Base-by-base conservation (phyloP, 2,888 invertebrate species). In the Ichneumon xanthorius region DNA sequence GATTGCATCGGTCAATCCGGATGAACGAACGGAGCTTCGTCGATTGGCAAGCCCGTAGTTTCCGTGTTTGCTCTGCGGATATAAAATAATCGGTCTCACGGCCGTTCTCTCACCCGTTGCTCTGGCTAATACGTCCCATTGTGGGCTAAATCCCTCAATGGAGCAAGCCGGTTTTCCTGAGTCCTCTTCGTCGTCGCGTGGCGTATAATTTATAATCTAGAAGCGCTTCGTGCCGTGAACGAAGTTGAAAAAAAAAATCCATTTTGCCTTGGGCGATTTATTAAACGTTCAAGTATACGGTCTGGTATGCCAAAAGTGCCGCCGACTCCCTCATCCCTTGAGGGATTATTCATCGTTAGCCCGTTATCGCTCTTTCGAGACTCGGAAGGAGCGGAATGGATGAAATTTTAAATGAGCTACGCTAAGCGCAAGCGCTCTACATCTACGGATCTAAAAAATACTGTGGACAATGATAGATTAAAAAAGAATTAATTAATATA, bases 41-140 rank as follows among this genome's bases (percentile, higher is more conserved):
- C 63, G 19, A 82, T 61, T 33, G 37, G 40, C 37, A n/a, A 61
- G 30, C 37, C 6, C 11, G 30, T 68, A 58, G 71, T 81, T 78
- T 81, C 82, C 83, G 40, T 85, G 80, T 87, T 88, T 87, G 85
- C 78, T 65, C 81, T 80, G 70, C 19, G 55, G 84, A 87, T 86
- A 86, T 81, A 76, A 73, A 86, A 87, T 88, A 87, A 88, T 87
- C 81, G 84, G 55, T 65, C 80, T 68, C 58, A 78, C 71, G 16
- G 55, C 67, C 30, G 30, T 80, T 30, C 67, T 55, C 50, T 50
- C 58, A 22, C 33, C 19, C 16, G 11, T 61, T 30, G 14, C 33
- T 68, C 81, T 30, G 45, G 53, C 22, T 78, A 79, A 68, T 79
- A 79, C 40, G 48, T 65, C 53, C 68, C 73, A 79, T 73, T 63